Evolutionary conservation across 2,113 vertebrate species (phyloP).

Genomic region (Coryphaenoides rupestris): DNA sequence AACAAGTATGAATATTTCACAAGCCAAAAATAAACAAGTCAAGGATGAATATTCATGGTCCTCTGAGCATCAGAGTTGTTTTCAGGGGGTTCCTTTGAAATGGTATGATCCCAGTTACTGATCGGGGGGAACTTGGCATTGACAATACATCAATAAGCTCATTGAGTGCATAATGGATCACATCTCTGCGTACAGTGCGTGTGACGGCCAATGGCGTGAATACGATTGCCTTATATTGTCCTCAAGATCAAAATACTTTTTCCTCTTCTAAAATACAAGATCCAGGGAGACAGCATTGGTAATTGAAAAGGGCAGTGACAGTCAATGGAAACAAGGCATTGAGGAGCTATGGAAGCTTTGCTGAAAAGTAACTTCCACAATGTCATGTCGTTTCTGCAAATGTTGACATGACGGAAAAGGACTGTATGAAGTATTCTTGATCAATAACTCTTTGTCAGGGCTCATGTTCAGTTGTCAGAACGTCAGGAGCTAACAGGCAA

Average conservation of each 20-base stretch:
- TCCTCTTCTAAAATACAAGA: slow-evolving; percentile 8
- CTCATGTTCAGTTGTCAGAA: too few species aligned
- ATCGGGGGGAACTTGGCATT: slow-evolving; percentile 32
- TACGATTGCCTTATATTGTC: slow-evolving; percentile 20
- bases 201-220: slow-evolving; percentile 27
- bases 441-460: too few species aligned
- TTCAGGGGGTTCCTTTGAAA: slow-evolving; percentile 59
- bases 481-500: too few species aligned
- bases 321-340: slow-evolving; percentile 13
- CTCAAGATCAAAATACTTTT: slow-evolving; percentile 35
- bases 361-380: too few species aligned
- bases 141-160: slow-evolving; percentile 57
- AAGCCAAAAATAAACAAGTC: slow-evolving; percentile 65
- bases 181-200: slow-evolving; percentile 28
- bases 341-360: background rate
- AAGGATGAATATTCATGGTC: slow-evolving; percentile 72
- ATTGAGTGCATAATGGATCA: slow-evolving; percentile 61
- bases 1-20: slow-evolving; percentile 74
- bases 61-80: slow-evolving; percentile 55
- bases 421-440: too few species aligned
- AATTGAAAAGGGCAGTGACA: slow-evolving; percentile 2
- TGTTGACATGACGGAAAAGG: too few species aligned
- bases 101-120: slow-evolving; percentile 50
- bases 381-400: too few species aligned
- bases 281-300: slow-evolving; percentile 2